Conservation (phyloP, 2,797 vertebrate genomes). For the Urocyon cinereoargenteus region DNA sequence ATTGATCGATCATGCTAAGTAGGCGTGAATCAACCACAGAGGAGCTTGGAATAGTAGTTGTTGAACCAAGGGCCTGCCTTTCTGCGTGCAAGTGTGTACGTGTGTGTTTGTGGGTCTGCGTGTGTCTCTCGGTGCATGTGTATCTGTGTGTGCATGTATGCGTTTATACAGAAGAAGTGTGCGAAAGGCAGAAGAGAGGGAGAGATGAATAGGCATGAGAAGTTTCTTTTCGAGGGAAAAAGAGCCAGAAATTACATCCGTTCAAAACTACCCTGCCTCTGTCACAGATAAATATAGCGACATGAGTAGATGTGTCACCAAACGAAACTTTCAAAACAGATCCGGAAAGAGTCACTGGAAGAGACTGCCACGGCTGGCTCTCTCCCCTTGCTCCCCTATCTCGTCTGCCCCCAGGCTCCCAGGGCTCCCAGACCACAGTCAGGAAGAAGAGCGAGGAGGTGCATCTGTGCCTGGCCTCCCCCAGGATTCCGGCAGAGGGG, state of each 20-base stretch:
- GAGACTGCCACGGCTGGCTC: slow-evolving; percentile 64
- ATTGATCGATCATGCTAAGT: neutral
- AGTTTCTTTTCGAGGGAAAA: slow-evolving; percentile 57
- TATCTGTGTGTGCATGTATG: fast-evolving
- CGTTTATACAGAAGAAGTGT: neutral
- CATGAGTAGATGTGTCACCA: slow-evolving; percentile 46
- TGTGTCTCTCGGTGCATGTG: neutral
- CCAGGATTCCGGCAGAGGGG: neutral
- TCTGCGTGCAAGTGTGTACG: fast-evolving
- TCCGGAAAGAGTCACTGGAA: slow-evolving; percentile 76
- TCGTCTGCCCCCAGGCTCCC: neutral
- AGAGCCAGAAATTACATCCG: slow-evolving; percentile 83
- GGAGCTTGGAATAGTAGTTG: neutral
- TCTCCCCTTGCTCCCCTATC: slow-evolving; percentile 1
- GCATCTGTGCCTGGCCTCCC: neutral
- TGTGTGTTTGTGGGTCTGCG: neutral
- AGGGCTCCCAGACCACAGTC: fast-evolving
- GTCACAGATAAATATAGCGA: slow-evolving; percentile 82
- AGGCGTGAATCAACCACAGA: neutral
- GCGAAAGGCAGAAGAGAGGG: slow-evolving; percentile 8
- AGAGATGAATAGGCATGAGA: slow-evolving; percentile 75
- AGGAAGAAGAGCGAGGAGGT: neutral
- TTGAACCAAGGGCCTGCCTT: neutral
- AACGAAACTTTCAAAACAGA: slow-evolving; percentile 68
- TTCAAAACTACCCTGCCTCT: slow-evolving; percentile 82